Base-by-base conservation (phyloP, 1,140 invertebrate genomes). In the Diorhabda sublineata region DNA sequence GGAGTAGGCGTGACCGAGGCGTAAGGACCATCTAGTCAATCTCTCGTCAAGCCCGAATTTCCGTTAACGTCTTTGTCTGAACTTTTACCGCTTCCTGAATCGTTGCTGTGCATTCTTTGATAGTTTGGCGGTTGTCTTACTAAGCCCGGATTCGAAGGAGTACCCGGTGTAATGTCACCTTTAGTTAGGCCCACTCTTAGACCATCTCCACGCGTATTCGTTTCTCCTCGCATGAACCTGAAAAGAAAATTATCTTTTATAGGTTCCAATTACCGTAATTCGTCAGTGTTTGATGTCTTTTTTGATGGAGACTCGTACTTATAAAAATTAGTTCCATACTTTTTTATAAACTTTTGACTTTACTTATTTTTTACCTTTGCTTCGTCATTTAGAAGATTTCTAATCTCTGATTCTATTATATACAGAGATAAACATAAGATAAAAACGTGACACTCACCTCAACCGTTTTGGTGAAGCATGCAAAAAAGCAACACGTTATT, bases 81-180 rank as follows among this genome's bases (percentile, higher is more conserved):
- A 42, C 87, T 85, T 72, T 90, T 88, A 11, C 87, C 87, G 75
- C 89, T 88, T 68, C 84, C 88, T 71, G 87, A 88, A 77, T 95
- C 92, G 76, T 90, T 93, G 79, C 92, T 94, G 78, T 91, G 90
- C 87, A 93, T 94, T 71, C 92, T 85, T 77, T 94, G 92, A 82
- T 92, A 95, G 76, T 83, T 88, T 0, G 90, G 90, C 11, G 88
- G 87, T 61, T 87, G 88, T 73, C 86, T 83, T 5, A 81, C 84
- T 66, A 89, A 83, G 61, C 81, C 81, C 2, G 87, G 80, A 66
- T 80, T 89, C 8, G 87, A 84, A 3, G 87, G 86, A n/a, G 88
- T 91, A 42, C 89, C 85, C 2, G 91, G 90, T 4, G 89, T 89
- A 60, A 83, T 82, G 74, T 85, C 84, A 45, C 84, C 83, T 67